Conservation (phyloP, 2,888 invertebrate genomes). For the Cyaniris semiargus region DNA sequence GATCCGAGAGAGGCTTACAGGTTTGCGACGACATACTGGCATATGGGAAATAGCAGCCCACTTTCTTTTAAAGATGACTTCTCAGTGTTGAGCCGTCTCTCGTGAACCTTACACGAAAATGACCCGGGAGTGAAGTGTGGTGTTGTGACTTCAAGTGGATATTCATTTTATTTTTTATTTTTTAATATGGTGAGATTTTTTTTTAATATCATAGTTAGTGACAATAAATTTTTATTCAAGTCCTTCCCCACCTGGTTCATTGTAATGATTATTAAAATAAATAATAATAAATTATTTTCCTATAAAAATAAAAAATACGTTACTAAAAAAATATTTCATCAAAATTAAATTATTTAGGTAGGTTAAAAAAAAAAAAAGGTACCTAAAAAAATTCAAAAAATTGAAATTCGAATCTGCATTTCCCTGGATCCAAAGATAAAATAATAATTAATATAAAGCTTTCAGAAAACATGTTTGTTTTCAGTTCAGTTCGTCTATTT, state of each 20-base stretch:
- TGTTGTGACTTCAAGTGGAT: constrained; percentile 32
- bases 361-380: no score
- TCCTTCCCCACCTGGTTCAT: not conserved
- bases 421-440: no score
- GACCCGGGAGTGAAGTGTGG: constrained; percentile 34
- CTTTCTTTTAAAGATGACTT: constrained; percentile 53
- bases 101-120: constrained; percentile 38
- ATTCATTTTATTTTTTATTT: constrained; percentile 24
- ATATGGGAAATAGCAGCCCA: constrained; percentile 59
- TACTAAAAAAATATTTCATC: not conserved
- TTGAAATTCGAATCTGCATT: no score
- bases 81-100: constrained; percentile 39
- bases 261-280: not conserved
- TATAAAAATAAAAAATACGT: not conserved
- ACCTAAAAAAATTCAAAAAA: no score
- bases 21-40: constrained; percentile 35
- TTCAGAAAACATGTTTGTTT: no score
- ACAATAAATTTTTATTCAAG: not conserved
- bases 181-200: constrained; percentile 33
- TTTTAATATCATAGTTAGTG: not conserved
- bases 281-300: not conserved
- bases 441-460: no score
- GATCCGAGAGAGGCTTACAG: constrained; percentile 37
- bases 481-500: no score
- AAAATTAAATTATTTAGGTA: no score